Base-by-base conservation (phyloP, 30 jellyfish, hydroid and myxozoan species). In the Aurelia aurita region DNA sequence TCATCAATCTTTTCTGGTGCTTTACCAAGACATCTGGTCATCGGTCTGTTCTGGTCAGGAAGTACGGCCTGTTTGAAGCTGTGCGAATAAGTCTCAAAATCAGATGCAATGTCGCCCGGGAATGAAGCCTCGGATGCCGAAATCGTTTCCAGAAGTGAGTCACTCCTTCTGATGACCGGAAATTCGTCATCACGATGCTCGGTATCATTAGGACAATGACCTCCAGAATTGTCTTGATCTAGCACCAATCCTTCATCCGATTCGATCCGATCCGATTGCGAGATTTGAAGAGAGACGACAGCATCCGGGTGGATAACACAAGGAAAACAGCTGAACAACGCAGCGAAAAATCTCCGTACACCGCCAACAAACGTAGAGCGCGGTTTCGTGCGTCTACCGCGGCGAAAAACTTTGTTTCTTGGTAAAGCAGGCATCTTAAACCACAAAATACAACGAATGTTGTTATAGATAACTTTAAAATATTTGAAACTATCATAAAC, bases 261-360 rank as follows among this genome's bases (percentile, higher is more conserved):
- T 14, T 39, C 20, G 11, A 19, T 61, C 73, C 29, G 46, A 32
- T 61, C 73, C 20, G 35, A 22, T 4, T 61, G 46, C 29, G 73
- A 22, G 71, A 23, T 73, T 2, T 23, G 29, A 57, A 26, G 60
- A 9, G 87, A 29, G 16, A 45, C 75, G 29, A 75, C 87, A 4
- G 64, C 76, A 43, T 75, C 87, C 46, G 76, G 76, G 53, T 57
- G 62, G 46, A 43, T 75, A 13, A 75, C 53, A 60, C 87, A 75
- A 66, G 87, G 87, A 19, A 75, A 57, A 58, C 66, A 75, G 51
- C 87, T 75, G 77, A 57, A 58, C 57, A 75, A 58, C 51, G 74
- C 65, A 3, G 66, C 26, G 53, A 75, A 75, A 47, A 57, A 75
- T 20, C 87, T 15, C 39, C 74, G 44, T 26, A 54, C 28, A 0